Percentiles rank a stretch among this genome's conserved stretches.
These are phyloP conservation scores for Cryptotis parvus DNA, from an alignment of 2,113 vertebrate genomes.

Conservation along the genomic window DNA sequence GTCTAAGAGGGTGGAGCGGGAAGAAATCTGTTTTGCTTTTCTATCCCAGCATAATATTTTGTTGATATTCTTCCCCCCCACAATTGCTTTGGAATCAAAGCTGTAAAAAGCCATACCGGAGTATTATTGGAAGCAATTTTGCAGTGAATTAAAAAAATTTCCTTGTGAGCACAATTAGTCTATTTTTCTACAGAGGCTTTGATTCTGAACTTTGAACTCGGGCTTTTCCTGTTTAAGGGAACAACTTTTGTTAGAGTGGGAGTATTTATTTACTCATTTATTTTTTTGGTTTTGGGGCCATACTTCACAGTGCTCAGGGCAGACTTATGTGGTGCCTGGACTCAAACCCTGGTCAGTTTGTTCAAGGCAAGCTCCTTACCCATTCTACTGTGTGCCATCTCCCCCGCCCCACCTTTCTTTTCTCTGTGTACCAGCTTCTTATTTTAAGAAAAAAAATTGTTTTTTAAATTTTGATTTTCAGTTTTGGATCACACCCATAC, in stretches of 20 bases:
- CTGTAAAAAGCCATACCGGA: neutral
- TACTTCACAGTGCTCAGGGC: no score
- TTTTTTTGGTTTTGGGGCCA: no score
- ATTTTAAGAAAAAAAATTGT: no score
- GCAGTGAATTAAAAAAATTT: slow-evolving; percentile 48
- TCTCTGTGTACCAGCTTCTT: no score
- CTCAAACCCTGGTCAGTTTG: no score
- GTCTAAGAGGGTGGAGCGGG: neutral
- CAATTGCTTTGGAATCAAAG: slow-evolving; percentile 31
- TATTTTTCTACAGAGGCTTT: slow-evolving; percentile 35
- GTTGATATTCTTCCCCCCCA: neutral
- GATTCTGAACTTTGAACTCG: slow-evolving; percentile 26
- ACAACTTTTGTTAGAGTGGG: neutral
- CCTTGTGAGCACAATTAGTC: slow-evolving; percentile 14
- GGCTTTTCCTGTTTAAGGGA: slow-evolving; percentile 36
- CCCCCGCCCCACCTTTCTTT: no score
- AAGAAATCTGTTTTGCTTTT: slow-evolving; percentile 65
- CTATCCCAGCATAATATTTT: neutral
- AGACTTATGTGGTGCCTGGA: no score
- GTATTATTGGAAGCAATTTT: slow-evolving; percentile 47
- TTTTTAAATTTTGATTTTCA: no score
- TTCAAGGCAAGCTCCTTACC: no score
- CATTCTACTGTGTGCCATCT: no score
- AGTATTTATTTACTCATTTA: neutral
- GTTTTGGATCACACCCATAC: no score